phyloP scores from a whole-genome alignment of 2,113 vertebrate species.

The Malurus elegans region DNA sequence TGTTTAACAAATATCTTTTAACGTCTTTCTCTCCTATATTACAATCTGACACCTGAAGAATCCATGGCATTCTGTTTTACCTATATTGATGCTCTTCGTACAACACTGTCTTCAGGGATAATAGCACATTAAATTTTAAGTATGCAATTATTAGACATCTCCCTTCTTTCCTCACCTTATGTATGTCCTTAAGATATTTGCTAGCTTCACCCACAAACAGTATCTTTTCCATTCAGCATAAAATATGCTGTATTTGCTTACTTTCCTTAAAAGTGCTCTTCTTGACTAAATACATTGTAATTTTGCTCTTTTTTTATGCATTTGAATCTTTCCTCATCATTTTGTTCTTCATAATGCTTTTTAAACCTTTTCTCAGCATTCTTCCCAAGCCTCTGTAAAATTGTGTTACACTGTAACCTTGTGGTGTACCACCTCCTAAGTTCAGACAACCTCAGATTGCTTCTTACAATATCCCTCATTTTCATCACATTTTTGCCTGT shows the following conservation, averaged over 20 bases:
- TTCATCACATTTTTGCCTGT: neutral
- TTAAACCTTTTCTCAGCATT: neutral
- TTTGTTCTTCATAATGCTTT: neutral
- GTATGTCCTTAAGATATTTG: neutral
- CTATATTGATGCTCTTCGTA: neutral
- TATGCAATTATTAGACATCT: neutral
- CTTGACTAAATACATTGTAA: neutral
- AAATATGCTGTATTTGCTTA: neutral
- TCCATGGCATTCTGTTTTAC: neutral
- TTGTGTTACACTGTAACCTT: neutral
- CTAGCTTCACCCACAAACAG: neutral
- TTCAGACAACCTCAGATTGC: neutral
- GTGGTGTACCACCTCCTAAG: neutral
- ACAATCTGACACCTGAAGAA: neutral
- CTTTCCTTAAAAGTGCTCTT: neutral
- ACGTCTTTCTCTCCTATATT: neutral
- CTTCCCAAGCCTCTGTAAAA: neutral
- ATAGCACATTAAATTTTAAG: neutral
- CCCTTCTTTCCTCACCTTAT: neutral
- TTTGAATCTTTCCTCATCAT: neutral
- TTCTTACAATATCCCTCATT: neutral
- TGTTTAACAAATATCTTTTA: neutral
- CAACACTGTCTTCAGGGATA: neutral
- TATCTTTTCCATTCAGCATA: neutral
- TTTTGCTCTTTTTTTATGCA: neutral